Percentiles rank a stretch among this genome's conserved stretches.
These are phyloP conservation scores for Amphipoea oculea DNA, from an alignment of 2,888 invertebrate genomes.

Conservation along the genomic window DNA sequence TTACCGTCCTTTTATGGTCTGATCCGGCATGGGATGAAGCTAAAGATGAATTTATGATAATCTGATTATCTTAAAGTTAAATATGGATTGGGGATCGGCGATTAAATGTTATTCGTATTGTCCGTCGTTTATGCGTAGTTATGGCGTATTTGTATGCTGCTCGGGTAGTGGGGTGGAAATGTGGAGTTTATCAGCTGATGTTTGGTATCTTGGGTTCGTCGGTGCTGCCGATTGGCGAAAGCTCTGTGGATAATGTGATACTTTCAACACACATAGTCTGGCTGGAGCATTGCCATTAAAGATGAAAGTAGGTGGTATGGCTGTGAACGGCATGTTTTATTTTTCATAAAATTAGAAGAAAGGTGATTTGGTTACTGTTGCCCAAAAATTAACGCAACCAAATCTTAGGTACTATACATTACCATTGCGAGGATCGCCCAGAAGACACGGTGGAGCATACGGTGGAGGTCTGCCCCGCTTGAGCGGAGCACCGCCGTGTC, in stretches of 20 bases:
- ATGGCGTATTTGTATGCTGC: slow-evolving; percentile 52
- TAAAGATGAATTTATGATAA: slow-evolving; percentile 66
- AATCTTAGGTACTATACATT: too few relatives aligned
- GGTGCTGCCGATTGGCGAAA: slow-evolving; percentile 11
- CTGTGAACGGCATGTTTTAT: not conserved
- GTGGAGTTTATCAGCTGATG: slow-evolving; percentile 45
- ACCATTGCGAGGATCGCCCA: too few relatives aligned
- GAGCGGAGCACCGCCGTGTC: too few relatives aligned
- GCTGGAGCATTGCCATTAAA: not conserved
- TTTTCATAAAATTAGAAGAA: not conserved
- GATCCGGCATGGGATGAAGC: slow-evolving; percentile 54
- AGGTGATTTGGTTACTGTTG: not conserved
- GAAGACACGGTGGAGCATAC: too few relatives aligned
- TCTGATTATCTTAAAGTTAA: slow-evolving; percentile 68
- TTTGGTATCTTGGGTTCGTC: slow-evolving; percentile 45
- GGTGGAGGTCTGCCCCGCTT: too few relatives aligned
- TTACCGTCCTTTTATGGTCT: slow-evolving; percentile 59
- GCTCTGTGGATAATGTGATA: not conserved
- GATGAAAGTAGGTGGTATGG: not conserved
- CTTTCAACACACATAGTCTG: not conserved
- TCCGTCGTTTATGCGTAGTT: slow-evolving; percentile 36
- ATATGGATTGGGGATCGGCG: slow-evolving; percentile 64
- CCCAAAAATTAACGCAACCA: not conserved
- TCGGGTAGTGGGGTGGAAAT: slow-evolving; percentile 14
- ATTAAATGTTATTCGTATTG: slow-evolving; percentile 63